Evolutionary conservation across 2,797 vertebrate genomes (phyloP).

Genomic region (Lacerta viridis): DNA sequence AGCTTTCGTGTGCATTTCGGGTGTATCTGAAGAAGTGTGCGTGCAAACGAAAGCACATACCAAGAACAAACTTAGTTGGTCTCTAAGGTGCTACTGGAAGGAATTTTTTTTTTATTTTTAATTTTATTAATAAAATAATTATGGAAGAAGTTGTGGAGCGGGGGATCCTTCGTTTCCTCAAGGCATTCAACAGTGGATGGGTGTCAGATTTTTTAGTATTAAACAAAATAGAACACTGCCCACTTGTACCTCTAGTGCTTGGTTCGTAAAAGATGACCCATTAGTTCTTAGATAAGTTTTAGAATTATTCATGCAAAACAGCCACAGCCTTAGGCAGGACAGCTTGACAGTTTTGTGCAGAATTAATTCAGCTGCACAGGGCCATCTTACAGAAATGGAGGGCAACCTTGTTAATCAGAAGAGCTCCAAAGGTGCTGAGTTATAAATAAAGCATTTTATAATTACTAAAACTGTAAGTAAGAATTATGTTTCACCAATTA

Average conservation of each 20-base stretch:
- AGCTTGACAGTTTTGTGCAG: not conserved
- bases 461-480: conserved; percentile 48
- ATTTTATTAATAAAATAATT: not conserved
- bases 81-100: too few relatives aligned
- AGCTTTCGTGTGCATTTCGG: too few relatives aligned
- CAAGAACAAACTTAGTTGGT: too few relatives aligned
- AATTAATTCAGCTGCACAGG: conserved; percentile 22
- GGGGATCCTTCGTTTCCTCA: not conserved
- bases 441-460: conserved; percentile 51
- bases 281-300: not conserved
- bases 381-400: not conserved
- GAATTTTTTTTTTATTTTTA: too few relatives aligned
- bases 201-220: not conserved
- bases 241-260: not conserved
- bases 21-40: too few relatives aligned
- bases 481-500: conserved; percentile 44
- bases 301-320: not conserved
- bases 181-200: not conserved
- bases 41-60: too few relatives aligned
- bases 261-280: not conserved
- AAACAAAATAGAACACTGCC: not conserved
- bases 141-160: not conserved
- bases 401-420: conserved; percentile 4
- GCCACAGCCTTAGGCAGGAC: not conserved
- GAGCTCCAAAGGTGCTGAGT: conserved; percentile 7